Percentiles rank a stretch among this genome's conserved stretches.
These are phyloP conservation scores for Tolmerus cingulatus DNA, from an alignment of 2,888 invertebrate species.

Conservation along the genomic window DNA sequence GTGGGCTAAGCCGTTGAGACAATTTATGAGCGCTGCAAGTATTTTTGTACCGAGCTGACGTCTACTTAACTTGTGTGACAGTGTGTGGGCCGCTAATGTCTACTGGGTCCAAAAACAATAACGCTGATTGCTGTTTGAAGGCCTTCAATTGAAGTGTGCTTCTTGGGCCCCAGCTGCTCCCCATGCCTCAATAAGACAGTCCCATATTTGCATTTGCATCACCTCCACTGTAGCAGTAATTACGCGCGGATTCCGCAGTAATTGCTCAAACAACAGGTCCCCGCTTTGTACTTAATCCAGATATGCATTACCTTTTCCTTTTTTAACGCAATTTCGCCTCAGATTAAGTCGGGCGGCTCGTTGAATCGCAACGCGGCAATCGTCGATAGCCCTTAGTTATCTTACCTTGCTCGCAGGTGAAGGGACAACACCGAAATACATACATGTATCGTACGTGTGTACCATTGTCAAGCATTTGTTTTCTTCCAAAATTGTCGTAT, in stretches of 20 bases:
- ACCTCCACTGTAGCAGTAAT: not conserved
- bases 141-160: not conserved
- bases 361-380: not conserved
- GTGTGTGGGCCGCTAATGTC: not conserved
- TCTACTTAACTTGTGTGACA: slow-evolving; percentile 23
- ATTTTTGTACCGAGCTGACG: not conserved
- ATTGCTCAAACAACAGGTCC: not conserved
- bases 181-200: not conserved
- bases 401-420: not conserved
- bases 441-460: too few species aligned
- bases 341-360: not conserved
- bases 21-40: slow-evolving; percentile 13
- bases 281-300: not conserved
- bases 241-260: slow-evolving; percentile 1
- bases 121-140: slow-evolving; percentile 1
- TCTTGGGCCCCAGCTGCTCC: not conserved
- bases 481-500: too few species aligned
- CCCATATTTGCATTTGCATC: not conserved
- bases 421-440: not conserved
- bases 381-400: not conserved
- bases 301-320: not conserved
- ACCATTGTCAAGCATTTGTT: too few species aligned
- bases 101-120: slow-evolving; percentile 6
- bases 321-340: not conserved
- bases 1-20: slow-evolving; percentile 8